Conservation (phyloP, 2,113 vertebrate genomes). For the Eurypyga helias region DNA sequence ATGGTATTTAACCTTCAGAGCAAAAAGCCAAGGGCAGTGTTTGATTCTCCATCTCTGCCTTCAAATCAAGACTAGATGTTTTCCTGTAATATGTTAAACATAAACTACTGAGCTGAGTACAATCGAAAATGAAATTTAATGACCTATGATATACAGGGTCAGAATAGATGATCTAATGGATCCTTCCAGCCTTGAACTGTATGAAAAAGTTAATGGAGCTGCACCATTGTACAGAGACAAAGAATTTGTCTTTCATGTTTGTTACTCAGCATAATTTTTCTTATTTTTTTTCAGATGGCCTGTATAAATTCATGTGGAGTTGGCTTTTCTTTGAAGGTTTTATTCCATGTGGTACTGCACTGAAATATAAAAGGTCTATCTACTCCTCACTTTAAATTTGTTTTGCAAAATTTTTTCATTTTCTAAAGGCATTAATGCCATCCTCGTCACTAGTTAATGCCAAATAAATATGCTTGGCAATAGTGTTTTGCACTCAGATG, state of each 20-base stretch:
- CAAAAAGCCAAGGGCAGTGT: conserved; percentile 3
- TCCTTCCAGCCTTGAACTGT: conserved; percentile 23
- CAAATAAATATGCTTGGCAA: background rate
- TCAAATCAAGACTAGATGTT: conserved; percentile 12
- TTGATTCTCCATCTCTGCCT: background rate
- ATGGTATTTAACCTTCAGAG: conserved; percentile 29
- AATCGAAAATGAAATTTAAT: conserved; percentile 50
- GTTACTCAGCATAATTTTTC: background rate
- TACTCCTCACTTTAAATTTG: background rate
- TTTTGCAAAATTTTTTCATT: background rate
- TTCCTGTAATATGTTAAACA: background rate
- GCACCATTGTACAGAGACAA: background rate
- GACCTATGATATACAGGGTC: conserved; percentile 16
- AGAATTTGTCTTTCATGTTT: background rate
- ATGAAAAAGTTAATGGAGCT: conserved; percentile 31
- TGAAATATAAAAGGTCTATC: background rate
- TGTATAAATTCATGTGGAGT: background rate
- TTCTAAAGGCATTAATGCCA: background rate
- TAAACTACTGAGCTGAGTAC: background rate
- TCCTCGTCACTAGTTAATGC: background rate
- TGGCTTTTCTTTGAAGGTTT: background rate
- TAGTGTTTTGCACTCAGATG: background rate
- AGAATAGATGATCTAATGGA: conserved; percentile 32
- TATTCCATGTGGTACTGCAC: background rate
- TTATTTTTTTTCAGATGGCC: background rate